These are phyloP conservation scores for Cotesia typhae DNA, from an alignment of 1,140 invertebrate species.

Conservation along the genomic window DNA sequence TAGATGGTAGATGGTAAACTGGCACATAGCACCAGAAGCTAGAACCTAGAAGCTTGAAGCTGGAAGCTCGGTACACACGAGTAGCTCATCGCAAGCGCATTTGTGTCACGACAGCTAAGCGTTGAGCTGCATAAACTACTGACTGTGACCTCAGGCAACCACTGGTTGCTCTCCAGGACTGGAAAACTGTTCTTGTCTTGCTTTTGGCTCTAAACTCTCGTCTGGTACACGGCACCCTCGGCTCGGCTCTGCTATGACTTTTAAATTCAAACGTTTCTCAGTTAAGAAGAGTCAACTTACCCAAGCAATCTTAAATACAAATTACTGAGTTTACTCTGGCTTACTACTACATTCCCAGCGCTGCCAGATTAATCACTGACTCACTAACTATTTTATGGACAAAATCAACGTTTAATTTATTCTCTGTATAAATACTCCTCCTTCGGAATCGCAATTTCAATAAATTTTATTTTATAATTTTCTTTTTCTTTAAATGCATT, in stretches of 20 bases:
- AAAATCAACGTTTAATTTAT: conserved; percentile 7
- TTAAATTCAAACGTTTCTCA: conserved; percentile 31
- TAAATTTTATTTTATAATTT: no score
- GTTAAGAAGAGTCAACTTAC: conserved; percentile 30
- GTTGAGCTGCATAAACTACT: conserved; percentile 32
- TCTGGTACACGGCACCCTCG: background rate
- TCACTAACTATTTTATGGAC: background rate
- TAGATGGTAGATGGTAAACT: background rate
- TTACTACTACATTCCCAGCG: background rate
- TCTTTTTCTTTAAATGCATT: no score
- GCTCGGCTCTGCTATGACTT: conserved; percentile 16
- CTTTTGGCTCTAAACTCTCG: no score
- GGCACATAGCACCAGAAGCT: background rate
- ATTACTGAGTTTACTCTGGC: conserved; percentile 31
- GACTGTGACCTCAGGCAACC: conserved; percentile 43
- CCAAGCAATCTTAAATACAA: conserved; percentile 36
- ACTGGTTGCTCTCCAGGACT: conserved; percentile 42
- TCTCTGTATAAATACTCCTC: background rate
- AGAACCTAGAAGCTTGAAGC: background rate
- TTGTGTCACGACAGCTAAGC: conserved; percentile 17
- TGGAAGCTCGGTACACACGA: conserved; percentile 1
- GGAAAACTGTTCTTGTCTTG: background rate
- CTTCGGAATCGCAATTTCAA: no score
- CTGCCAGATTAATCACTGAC: conserved; percentile 28
- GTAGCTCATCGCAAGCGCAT: conserved; percentile 21